A percentile compares a stretch with the other conserved stretches of the same genome.
Evolutionary conservation across 2,797 vertebrate genomes (phyloP).

Genomic region (Cuniculus paca): DNA sequence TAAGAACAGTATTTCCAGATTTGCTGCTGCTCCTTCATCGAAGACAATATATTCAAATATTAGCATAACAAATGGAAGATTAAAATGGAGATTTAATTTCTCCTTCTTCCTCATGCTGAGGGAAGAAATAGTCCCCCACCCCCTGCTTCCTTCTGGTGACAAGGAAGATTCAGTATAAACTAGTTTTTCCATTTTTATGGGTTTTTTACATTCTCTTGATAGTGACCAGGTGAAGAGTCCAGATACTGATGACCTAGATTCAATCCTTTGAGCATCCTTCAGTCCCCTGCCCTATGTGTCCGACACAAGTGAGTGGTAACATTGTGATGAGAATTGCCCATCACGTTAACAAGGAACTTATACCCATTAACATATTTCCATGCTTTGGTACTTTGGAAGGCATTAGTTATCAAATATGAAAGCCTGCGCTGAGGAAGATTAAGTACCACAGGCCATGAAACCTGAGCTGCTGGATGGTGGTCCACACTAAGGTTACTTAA

Average conservation of each 20-base stretch:
- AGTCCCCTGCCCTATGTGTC: not conserved
- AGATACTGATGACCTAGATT: not conserved
- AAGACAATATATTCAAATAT: not conserved
- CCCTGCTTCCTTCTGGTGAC: not conserved
- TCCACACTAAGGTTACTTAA: not conserved
- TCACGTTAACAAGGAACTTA: not conserved
- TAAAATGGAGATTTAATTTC: not conserved
- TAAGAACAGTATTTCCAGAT: not conserved
- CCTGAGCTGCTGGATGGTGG: not conserved
- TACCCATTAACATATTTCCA: not conserved
- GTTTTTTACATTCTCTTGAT: not conserved
- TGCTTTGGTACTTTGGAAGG: not conserved
- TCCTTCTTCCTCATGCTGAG: not conserved
- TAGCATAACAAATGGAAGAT: not conserved
- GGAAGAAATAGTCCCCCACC: not conserved
- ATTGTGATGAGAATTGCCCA: not conserved
- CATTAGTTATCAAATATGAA: not conserved
- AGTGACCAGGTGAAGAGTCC: not conserved
- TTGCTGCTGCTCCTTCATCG: not conserved
- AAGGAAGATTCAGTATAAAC: not conserved
- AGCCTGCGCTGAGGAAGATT: not conserved
- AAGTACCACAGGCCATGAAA: not conserved
- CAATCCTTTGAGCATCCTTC: not conserved
- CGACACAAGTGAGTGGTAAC: not conserved
- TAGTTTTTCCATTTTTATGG: not conserved